Conservation (phyloP, 2,113 vertebrate species). For the Caracal caracal region DNA sequence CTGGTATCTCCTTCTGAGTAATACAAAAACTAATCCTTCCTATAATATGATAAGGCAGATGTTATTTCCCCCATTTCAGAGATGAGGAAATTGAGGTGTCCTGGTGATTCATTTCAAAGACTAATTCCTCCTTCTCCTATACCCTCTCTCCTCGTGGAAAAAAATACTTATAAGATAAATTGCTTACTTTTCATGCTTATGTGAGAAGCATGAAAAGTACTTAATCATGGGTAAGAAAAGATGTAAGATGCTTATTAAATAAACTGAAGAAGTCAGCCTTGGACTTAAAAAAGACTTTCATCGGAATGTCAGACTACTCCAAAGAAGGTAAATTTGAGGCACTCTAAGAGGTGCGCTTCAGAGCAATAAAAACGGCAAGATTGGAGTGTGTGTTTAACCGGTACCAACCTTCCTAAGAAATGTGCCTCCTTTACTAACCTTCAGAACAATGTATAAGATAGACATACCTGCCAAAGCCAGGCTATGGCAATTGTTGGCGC, state of each 20-base stretch:
- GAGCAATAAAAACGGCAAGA: neutral
- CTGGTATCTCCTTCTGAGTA: neutral
- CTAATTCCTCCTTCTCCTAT: neutral
- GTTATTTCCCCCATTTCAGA: neutral
- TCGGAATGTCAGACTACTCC: neutral
- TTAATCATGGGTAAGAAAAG: neutral
- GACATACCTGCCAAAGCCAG: neutral
- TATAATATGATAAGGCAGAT: neutral
- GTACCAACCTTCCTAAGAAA: neutral
- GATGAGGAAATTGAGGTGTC: neutral
- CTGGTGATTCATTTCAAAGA: neutral
- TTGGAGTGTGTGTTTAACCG: neutral
- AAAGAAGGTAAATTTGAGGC: neutral
- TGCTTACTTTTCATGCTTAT: neutral
- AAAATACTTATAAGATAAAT: neutral
- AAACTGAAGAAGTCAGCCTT: neutral
- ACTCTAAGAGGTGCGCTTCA: neutral
- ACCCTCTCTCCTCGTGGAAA: neutral
- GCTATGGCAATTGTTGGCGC: neutral
- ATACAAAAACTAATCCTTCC: neutral
- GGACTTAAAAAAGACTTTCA: neutral
- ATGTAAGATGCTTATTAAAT: neutral
- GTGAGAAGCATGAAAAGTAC: neutral
- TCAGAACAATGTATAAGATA: neutral
- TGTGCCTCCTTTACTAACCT: neutral